A percentile compares a stretch with the other conserved stretches of the same genome.
Evolutionary conservation across 2,888 invertebrate genomes (phyloP).

Genomic region (Idaea biselata): DNA sequence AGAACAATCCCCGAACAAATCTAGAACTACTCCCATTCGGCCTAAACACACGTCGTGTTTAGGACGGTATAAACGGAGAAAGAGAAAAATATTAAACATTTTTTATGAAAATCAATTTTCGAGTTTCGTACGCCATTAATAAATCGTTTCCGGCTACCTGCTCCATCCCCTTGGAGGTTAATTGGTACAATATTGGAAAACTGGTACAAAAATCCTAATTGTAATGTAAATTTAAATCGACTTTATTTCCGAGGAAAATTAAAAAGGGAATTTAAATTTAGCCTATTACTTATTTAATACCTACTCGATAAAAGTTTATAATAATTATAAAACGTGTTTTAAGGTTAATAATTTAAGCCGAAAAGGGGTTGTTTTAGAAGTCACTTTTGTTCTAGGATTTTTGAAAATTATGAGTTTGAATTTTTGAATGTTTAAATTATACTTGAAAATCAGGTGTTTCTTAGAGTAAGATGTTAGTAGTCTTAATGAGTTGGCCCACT

Average conservation of each 20-base stretch:
- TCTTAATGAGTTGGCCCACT: no score
- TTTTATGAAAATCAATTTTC: not conserved
- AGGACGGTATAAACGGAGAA: not conserved
- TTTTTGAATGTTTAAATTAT: no score
- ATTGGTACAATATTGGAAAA: not conserved
- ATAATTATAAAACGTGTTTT: no score
- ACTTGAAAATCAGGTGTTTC: no score
- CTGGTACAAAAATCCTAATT: not conserved
- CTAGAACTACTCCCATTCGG: no score
- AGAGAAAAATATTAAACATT: not conserved
- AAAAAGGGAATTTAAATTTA: conserved; percentile 13
- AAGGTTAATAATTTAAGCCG: no score
- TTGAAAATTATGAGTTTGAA: no score
- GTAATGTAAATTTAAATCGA: not conserved
- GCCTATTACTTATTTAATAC: not conserved
- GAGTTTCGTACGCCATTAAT: not conserved
- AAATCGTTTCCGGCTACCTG: not conserved
- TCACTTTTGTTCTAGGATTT: no score
- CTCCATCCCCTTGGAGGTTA: not conserved
- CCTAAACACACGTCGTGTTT: not conserved
- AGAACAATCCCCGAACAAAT: no score
- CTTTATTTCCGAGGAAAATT: not conserved
- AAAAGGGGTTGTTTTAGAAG: no score
- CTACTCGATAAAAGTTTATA: not conserved
- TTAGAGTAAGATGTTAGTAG: no score